Base-by-base conservation (phyloP, 2,888 invertebrate species). In the Epinotia nisella region DNA sequence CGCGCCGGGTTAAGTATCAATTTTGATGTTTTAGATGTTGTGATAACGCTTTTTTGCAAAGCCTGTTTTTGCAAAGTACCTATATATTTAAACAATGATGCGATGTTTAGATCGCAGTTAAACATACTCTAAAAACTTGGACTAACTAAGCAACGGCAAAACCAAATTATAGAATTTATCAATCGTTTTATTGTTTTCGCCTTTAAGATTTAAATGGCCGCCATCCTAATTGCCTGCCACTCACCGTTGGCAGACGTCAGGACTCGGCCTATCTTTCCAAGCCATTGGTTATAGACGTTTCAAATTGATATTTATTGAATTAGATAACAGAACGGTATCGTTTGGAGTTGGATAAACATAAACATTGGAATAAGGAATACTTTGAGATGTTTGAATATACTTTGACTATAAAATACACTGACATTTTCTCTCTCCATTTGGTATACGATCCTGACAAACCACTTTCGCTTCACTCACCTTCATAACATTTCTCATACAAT, bases 171-270 rank as follows among this genome's bases (percentile, higher is more conserved):
- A 4, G 39, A 51, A 55, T 65, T 65, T 65, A 35, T 65, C 39
- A 55, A 19, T 53, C 65, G 35, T 53, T 55, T 65, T 55, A 53
- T 65, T 39, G 15, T 24, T 17, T 41, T 19, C 65, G 35, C 35
- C 64, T 19, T 21, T 45, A 3, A 9, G 51, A 51, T 64, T 53
- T 39, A 65, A 65, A 53, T 21, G 55, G 39, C 53, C 56, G 56
- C 41, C 13, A 45, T 39, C 60, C 61, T 64, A 70, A 70, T 70
- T 58, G 70, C 62, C 70, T 70, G 70, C 62, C 70, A 62, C 60
- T 69, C 69, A 45, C 45, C 55, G 41, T 13, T 55, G 55, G 65
- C 53, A 65, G 51, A 19, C 55, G 65, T 65, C 53, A 55, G 24
- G 17, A 13, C 51, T 29, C 51, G 56, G 21, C 24, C 59, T 66